phyloP scores from a whole-genome alignment of 2,888 invertebrate species.

The Pediacus dermestoides region DNA sequence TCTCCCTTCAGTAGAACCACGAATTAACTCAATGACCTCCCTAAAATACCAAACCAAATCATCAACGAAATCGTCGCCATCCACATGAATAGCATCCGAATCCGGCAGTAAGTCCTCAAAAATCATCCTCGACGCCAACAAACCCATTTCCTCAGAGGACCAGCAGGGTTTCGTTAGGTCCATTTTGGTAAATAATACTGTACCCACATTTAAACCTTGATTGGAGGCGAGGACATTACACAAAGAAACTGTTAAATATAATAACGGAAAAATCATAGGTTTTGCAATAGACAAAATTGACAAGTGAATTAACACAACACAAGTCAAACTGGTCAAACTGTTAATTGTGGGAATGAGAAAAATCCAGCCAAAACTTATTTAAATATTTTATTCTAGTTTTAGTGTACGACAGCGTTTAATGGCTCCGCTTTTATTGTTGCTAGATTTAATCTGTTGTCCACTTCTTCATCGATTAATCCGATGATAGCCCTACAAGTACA shows the following conservation, averaged over 20 bases:
- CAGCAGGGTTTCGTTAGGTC: conserved; percentile 45
- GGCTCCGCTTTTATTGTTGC: conserved; percentile 81
- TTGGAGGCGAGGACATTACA: too few species aligned
- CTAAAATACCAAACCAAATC: conserved; percentile 46
- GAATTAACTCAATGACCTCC: conserved; percentile 36
- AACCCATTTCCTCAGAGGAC: conserved; percentile 42
- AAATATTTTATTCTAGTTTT: conserved; percentile 16
- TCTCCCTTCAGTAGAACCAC: conserved; percentile 37
- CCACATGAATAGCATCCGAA: conserved; percentile 33
- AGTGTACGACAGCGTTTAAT: conserved; percentile 76
- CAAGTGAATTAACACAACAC: too few species aligned
- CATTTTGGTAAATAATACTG: conserved; percentile 43
- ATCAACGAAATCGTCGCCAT: conserved; percentile 41
- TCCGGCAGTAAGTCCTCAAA: conserved; percentile 44
- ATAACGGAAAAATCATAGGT: conserved; percentile 1
- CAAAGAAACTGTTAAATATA: too few species aligned
- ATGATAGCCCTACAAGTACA: conserved; percentile 63
- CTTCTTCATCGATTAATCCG: conserved; percentile 78
- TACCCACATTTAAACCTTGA: conserved; percentile 37
- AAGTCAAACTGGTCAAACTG: too few species aligned
- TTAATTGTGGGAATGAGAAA: too few species aligned
- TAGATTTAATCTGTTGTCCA: conserved; percentile 77
- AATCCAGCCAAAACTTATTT: neutral
- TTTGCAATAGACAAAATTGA: too few species aligned
- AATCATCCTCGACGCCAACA: conserved; percentile 45